Conservation (phyloP, 2,797 vertebrate genomes). For the Crax fasciolata region DNA sequence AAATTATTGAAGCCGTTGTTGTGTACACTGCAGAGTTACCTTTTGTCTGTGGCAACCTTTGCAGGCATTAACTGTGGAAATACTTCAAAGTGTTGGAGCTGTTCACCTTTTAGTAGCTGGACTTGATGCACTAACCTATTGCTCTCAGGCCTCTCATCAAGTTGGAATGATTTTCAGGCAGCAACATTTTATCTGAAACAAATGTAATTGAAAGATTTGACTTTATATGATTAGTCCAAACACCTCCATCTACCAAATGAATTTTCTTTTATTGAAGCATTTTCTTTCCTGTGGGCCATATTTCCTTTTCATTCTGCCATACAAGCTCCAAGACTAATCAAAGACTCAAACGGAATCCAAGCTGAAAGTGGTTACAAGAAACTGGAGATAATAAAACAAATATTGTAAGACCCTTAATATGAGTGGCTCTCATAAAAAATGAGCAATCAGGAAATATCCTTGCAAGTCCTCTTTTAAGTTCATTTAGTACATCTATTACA, state of each 20-base stretch:
- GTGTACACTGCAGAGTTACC: neutral
- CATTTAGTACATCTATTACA: neutral
- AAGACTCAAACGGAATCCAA: neutral
- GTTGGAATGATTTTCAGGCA: neutral
- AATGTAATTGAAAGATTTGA: neutral
- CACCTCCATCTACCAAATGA: neutral
- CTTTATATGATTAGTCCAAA: neutral
- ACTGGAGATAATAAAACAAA: constrained; percentile 43
- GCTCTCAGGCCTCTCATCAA: neutral
- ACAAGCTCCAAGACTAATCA: neutral
- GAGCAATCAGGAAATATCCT: neutral
- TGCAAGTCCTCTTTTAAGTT: neutral
- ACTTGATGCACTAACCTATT: neutral
- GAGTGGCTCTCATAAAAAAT: neutral
- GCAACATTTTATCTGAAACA: neutral
- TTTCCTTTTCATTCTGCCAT: constrained; percentile 1
- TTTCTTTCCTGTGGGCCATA: neutral
- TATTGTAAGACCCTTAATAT: neutral
- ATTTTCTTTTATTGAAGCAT: neutral
- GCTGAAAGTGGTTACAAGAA: constrained; percentile 40
- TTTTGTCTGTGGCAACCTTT: neutral
- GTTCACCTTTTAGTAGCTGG: neutral
- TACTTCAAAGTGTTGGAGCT: neutral
- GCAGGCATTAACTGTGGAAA: neutral
- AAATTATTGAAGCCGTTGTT: neutral